phyloP scores from a whole-genome alignment of 2,797 vertebrate genomes.

The Lepilemur septentrionalis region DNA sequence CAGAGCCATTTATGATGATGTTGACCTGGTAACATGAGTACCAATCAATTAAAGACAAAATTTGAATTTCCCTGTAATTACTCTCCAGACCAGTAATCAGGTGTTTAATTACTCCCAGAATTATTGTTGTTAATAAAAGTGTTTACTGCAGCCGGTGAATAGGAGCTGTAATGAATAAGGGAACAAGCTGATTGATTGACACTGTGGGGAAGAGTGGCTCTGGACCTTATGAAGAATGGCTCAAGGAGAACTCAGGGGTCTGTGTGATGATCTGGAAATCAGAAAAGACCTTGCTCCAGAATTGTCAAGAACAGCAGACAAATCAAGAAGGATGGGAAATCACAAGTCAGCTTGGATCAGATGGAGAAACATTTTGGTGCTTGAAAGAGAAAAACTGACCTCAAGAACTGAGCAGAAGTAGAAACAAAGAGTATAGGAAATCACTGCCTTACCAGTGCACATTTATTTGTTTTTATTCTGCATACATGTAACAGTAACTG shows the following conservation, averaged over 20 bases:
- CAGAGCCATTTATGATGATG: not conserved
- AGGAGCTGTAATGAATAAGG: not conserved
- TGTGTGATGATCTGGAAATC: not conserved
- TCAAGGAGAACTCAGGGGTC: not conserved
- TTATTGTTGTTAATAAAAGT: constrained; percentile 13
- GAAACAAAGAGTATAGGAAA: not conserved
- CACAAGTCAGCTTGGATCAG: not conserved
- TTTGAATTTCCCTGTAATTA: constrained; percentile 17
- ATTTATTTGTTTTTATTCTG: not conserved
- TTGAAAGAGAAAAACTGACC: constrained; percentile 28
- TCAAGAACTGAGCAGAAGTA: not conserved
- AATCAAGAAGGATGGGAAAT: not conserved
- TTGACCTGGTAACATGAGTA: not conserved
- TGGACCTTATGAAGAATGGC: not conserved
- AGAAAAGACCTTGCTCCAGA: not conserved
- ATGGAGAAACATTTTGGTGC: not conserved
- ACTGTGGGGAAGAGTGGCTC: not conserved
- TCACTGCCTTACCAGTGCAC: not conserved
- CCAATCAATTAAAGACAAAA: constrained; percentile 17
- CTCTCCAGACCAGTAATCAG: not conserved
- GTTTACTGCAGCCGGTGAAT: not conserved
- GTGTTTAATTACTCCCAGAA: not conserved
- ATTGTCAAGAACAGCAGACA: not conserved
- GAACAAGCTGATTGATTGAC: not conserved
- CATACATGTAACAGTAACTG: not conserved